Evolutionary conservation across 2,113 vertebrate species (phyloP).

Genomic region (Triplophysa tibetana): DNA sequence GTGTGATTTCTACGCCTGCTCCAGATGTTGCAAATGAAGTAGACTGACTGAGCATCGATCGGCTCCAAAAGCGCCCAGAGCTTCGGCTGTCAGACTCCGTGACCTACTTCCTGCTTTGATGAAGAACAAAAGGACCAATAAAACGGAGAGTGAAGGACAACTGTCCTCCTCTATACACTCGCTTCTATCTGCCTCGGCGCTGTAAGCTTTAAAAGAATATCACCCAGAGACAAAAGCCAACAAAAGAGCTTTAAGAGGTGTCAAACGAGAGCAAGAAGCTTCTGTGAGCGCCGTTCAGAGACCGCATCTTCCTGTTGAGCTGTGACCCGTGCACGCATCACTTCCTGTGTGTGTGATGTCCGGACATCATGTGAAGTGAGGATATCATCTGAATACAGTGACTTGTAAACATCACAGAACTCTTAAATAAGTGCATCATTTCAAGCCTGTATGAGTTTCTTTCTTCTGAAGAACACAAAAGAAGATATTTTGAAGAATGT

Average conservation of each 20-base stretch:
- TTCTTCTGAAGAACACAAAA: too few species aligned
- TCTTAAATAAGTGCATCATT: too few species aligned
- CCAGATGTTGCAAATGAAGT: conserved; percentile 52
- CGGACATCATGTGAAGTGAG: not conserved
- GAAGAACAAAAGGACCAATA: conserved; percentile 55
- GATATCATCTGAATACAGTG: conserved; percentile 14
- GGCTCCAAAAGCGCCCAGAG: conserved; percentile 63
- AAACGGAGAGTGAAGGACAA: conserved; percentile 25
- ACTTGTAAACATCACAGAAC: not conserved
- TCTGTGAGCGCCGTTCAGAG: not conserved
- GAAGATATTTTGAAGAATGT: too few species aligned
- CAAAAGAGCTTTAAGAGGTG: conserved; percentile 51
- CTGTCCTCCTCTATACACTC: conserved; percentile 42
- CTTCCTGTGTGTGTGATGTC: conserved; percentile 12
- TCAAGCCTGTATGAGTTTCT: too few species aligned
- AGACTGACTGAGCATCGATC: conserved; percentile 64
- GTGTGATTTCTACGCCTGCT: conserved; percentile 38
- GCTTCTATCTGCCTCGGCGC: conserved; percentile 56
- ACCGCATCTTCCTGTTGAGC: conserved; percentile 11
- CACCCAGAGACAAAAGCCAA: conserved; percentile 44
- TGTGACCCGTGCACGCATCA: not conserved
- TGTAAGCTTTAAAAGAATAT: conserved; percentile 53
- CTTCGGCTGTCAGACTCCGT: conserved; percentile 59
- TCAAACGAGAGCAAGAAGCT: conserved; percentile 42
- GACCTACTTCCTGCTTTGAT: conserved; percentile 69